Conservation (phyloP, 1,140 invertebrate genomes). For the Heliconius nattereri region DNA sequence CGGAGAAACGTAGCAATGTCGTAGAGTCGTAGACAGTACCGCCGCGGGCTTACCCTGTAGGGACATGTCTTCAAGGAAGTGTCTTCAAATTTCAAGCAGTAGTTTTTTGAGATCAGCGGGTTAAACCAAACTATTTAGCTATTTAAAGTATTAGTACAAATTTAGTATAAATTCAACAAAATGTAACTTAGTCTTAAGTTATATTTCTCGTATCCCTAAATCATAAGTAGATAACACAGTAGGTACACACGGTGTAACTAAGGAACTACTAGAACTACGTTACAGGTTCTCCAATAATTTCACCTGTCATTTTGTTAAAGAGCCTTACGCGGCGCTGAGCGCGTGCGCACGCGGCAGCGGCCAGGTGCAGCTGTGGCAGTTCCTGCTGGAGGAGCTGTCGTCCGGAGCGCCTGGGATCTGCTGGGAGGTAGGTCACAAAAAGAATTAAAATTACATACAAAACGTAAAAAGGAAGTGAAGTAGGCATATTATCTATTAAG, state of each 20-base stretch:
- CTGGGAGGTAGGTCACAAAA: constrained; percentile 85
- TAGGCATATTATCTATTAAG: neutral
- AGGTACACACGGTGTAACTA: too few species aligned
- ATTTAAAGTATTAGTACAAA: too few species aligned
- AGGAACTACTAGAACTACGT: neutral
- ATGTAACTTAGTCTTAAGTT: too few species aligned
- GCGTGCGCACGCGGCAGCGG: constrained; percentile 58
- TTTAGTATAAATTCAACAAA: too few species aligned
- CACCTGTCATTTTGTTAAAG: constrained; percentile 33
- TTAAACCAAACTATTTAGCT: too few species aligned
- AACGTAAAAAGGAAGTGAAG: neutral
- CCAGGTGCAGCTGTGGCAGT: constrained; percentile 99
- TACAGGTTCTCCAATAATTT: too few species aligned
- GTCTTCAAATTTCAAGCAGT: too few species aligned
- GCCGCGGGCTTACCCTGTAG: too few species aligned
- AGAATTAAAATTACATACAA: neutral
- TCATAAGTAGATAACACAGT: too few species aligned
- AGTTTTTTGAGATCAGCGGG: too few species aligned
- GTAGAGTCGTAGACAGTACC: neutral
- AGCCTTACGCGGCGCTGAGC: constrained; percentile 62
- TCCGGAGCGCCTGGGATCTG: constrained; percentile 90
- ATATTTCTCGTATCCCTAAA: too few species aligned
- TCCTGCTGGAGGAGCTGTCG: constrained; percentile 94
- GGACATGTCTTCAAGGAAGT: too few species aligned
- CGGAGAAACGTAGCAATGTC: neutral